A percentile compares a stretch with the other conserved stretches of the same genome.
These are phyloP conservation scores for Baronia brevicornis DNA, from an alignment of 2,888 invertebrate species.

Conservation along the genomic window DNA sequence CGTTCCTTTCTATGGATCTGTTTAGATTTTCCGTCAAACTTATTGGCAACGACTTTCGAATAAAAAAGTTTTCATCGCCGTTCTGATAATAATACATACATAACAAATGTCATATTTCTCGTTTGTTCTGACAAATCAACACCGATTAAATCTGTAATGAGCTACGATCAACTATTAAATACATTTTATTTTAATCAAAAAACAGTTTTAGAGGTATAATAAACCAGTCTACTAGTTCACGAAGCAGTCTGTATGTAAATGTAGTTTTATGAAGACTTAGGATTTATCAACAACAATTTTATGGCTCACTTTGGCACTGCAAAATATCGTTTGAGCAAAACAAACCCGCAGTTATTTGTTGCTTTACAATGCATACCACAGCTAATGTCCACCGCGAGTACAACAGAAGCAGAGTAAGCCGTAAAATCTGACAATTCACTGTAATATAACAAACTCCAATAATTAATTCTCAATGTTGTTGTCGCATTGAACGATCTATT, in stretches of 20 bases:
- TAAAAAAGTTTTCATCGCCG: conserved; percentile 40
- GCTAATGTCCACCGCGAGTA: conserved; percentile 33
- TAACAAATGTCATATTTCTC: conserved; percentile 42
- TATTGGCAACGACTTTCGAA: too few species aligned
- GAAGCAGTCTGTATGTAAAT: conserved; percentile 68
- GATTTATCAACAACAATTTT: conserved; percentile 58
- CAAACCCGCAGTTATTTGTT: conserved; percentile 38
- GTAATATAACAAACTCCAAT: conserved; percentile 36
- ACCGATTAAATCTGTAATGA: conserved; percentile 48
- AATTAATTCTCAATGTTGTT: conserved; percentile 24
- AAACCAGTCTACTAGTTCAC: conserved; percentile 70
- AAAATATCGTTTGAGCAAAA: conserved; percentile 64
- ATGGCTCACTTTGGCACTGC: conserved; percentile 74
- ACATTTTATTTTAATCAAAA: conserved; percentile 42
- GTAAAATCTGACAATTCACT: conserved; percentile 51
- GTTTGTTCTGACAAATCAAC: conserved; percentile 37
- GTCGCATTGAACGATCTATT: too few species aligned
- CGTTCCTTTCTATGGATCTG: conserved; percentile 14
- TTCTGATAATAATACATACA: conserved; percentile 31
- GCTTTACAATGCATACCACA: conserved; percentile 25
- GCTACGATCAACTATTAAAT: conserved; percentile 49
- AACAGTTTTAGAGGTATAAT: conserved; percentile 55
- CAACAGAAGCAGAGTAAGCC: conserved; percentile 70
- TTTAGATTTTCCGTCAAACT: too few species aligned
- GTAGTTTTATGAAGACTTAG: conserved; percentile 65